These are phyloP conservation scores for Micoletzkya japonica DNA, from an alignment of 2,888 invertebrate genomes.

Conservation along the genomic window DNA sequence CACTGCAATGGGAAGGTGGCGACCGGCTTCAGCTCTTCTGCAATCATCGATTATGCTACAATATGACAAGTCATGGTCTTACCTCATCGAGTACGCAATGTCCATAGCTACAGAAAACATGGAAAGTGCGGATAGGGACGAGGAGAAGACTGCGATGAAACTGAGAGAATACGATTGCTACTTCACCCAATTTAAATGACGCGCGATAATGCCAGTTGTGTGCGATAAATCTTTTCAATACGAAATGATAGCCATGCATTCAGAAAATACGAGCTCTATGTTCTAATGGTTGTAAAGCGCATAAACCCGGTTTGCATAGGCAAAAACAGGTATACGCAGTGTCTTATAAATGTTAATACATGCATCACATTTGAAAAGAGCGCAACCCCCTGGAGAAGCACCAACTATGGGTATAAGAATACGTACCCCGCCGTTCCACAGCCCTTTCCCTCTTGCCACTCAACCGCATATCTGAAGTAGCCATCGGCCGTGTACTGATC, in stretches of 20 bases:
- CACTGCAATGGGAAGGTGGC: constrained; percentile 72
- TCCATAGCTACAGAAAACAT: constrained; percentile 79
- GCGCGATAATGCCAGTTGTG: too few relatives aligned
- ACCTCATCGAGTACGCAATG: constrained; percentile 61
- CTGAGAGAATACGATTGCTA: constrained; percentile 66
- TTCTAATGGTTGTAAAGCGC: too few relatives aligned
- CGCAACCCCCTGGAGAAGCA: too few relatives aligned
- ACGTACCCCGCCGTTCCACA: constrained; percentile 47
- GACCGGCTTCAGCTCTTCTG: constrained; percentile 81
- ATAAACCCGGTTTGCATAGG: too few relatives aligned
- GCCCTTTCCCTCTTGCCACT: constrained; percentile 82
- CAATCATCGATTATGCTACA: background rate
- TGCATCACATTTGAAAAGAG: too few relatives aligned
- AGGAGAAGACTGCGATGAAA: constrained; percentile 86
- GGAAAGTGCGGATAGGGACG: constrained; percentile 91
- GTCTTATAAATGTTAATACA: too few relatives aligned
- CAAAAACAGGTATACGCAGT: too few relatives aligned
- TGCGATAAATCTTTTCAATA: too few relatives aligned
- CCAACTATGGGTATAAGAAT: too few relatives aligned
- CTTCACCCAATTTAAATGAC: too few relatives aligned
- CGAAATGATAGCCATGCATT: too few relatives aligned
- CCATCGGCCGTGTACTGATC: constrained; percentile 93
- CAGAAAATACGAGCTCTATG: too few relatives aligned
- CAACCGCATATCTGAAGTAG: constrained; percentile 92
- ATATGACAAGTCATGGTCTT: background rate